Base-by-base conservation (phyloP, 1,140 invertebrate genomes). In the Ceratoteleas bidentatus region DNA sequence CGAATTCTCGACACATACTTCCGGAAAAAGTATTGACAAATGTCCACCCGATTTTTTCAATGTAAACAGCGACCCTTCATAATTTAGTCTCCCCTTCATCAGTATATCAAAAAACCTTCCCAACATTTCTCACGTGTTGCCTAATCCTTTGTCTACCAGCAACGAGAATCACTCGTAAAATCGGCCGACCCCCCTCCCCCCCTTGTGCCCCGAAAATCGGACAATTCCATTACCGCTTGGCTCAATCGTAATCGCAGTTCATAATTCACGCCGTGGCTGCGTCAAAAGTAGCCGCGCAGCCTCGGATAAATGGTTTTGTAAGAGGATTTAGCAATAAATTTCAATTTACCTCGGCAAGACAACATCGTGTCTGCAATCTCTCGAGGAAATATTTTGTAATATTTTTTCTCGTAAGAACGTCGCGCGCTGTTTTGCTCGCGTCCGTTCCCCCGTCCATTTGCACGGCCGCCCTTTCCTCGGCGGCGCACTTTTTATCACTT, bases 291-390 rank as follows among this genome's bases (percentile, higher is more conserved):
- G 43, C 32, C 69, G 66, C 53, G 58, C 50, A 52, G 70, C n/a
- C 47, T 70, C 65, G 61, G 69, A 78, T 74, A 74, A 77, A 78
- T 74, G 69, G 57, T 74, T 78, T 78, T 74, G 74, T 78, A 78
- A 78, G 66, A 78, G 58, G 80, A 73, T 76, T 75, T 75, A 56
- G 80, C 53, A 78, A 83, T 77, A 83, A 77, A 83, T 83, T 78
- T 83, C 74, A 83, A 83, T 83, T 83, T 74, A 78, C 80, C 65
- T 66, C 72, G 40, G 40, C 60, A 61, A 70, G 58, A 72, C 72
- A 66, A 75, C 72, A 76, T 65, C 72, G 36, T 76, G 79, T 66
- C 52, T 72, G 61, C 65, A 52, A 75, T 81, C 72, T 76, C 79
- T 57, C 54, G 47, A 72, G 79, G 61, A 72, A 76, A 81, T 77